These are phyloP conservation scores for Gephyroberyx darwinii DNA, from an alignment of 2,797 vertebrate genomes.

Conservation along the genomic window DNA sequence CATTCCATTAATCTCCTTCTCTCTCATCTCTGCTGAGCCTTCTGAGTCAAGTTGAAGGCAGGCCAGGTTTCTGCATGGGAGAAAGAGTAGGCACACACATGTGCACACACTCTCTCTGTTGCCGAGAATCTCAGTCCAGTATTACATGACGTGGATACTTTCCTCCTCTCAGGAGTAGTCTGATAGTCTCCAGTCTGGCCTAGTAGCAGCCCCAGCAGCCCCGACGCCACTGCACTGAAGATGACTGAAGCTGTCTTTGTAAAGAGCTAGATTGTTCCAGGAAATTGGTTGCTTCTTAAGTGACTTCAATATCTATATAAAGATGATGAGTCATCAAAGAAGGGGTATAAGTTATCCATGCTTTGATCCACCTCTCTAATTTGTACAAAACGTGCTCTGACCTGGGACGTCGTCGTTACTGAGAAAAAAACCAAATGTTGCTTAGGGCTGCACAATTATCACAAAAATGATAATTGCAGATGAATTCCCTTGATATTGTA, in stretches of 20 bases:
- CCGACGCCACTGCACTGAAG: constrained; percentile 44
- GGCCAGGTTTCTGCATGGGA: constrained; percentile 41
- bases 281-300: constrained; percentile 58
- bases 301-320: constrained; percentile 21
- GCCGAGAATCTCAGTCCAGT: constrained; percentile 29
- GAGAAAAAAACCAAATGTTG: not conserved
- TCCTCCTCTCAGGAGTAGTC: constrained; percentile 28
- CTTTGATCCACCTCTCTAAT: constrained; percentile 30
- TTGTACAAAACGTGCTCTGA: constrained; percentile 5
- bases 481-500: too few species aligned
- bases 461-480: too few species aligned
- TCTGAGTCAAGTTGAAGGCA: constrained; percentile 28
- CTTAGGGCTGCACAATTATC: too few species aligned
- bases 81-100: constrained; percentile 29
- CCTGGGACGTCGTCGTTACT: not conserved
- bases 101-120: constrained; percentile 27
- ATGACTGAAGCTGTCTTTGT: constrained; percentile 42
- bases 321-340: constrained; percentile 57
- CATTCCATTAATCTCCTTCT: constrained; percentile 31
- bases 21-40: not conserved
- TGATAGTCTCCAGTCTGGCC: constrained; percentile 53
- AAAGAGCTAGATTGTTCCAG: constrained; percentile 52
- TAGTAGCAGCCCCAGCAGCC: constrained; percentile 38
- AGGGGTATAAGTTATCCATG: constrained; percentile 22
- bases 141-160: constrained; percentile 38